Base-by-base conservation (phyloP, 2,113 vertebrate genomes). In the Leucopsar rothschildi region DNA sequence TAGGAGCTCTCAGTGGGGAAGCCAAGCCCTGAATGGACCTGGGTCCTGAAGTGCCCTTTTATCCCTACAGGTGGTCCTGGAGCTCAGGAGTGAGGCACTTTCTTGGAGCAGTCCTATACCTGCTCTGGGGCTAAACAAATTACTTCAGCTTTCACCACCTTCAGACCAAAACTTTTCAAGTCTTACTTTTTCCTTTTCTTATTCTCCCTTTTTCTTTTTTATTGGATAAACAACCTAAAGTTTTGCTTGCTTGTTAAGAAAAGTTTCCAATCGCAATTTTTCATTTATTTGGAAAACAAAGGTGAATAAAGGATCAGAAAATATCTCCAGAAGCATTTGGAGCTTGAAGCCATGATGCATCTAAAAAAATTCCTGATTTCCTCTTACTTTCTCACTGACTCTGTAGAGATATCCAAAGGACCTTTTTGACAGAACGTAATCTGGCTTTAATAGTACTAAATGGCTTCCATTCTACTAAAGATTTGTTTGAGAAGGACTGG, bases 51-150 rank as follows among this genome's bases (percentile, higher is more conserved):
- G 56, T 60, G 80, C 64, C 88, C 56, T 94, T 96, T 95, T 72
- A 95, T 95, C 90, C 76, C 90, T 52, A 20, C 68, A 94, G 94
- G 92, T 83, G 85, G 94, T 81, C 85, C 64, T 86, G 69, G 72
- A 93, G 57, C 90, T 94, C 88, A 88, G 75, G 24, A 86, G 39
- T 45, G 90, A 93, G 76, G 64, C 35, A 39, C 50, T 5, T 72
- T 78, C 78, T 81, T 96, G 92, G 82, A 95, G 82, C 40, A 72
- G 44, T 39, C 82, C 88, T 55, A 40, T 88, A 90, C 90, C 94
- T 95, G 79, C 78, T 73, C 85, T 73, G 53, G 44, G 70, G 68
- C 92, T 97, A 93, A 96, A 93, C 85, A 96, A 95, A 96, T 92
- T 35, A 86, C 87, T 92, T 90, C 92, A 96, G 76, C 61, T 95